Percentiles rank a stretch among this genome's conserved stretches.
These are phyloP conservation scores for Stictocephala bisonia DNA, from an alignment of 2,888 invertebrate genomes.

Conservation along the genomic window DNA sequence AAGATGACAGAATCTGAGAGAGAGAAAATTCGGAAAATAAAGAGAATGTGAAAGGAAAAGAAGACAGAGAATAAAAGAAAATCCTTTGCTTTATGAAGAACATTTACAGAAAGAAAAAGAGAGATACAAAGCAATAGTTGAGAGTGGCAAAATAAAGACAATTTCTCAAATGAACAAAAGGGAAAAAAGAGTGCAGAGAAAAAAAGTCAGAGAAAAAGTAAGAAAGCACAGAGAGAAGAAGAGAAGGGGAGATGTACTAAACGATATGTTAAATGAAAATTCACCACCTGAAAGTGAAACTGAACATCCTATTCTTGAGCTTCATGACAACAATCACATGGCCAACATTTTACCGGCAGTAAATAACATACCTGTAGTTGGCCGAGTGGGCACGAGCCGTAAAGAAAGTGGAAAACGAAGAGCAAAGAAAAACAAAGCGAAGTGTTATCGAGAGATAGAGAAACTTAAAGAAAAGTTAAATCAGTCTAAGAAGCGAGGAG, in stretches of 20 bases:
- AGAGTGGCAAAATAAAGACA: constrained; percentile 35
- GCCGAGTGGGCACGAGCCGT: constrained; percentile 30
- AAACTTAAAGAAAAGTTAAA: constrained; percentile 41
- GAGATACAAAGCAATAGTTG: constrained; percentile 32
- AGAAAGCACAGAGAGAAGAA: constrained; percentile 31
- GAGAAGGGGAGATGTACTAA: constrained; percentile 7
- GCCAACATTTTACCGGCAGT: constrained; percentile 1
- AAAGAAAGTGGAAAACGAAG: constrained; percentile 25
- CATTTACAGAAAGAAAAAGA: constrained; percentile 32
- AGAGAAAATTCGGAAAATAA: constrained; percentile 30
- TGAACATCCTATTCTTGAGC: not conserved
- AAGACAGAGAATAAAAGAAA: constrained; percentile 32
- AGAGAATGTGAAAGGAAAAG: constrained; percentile 40
- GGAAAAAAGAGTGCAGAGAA: constrained; percentile 40
- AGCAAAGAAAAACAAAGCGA: constrained; percentile 35
- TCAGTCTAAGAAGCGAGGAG: constrained; percentile 38
- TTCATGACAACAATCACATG: constrained; percentile 10
- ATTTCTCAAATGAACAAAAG: constrained; percentile 37
- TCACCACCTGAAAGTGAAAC: constrained; percentile 27
- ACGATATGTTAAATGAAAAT: constrained; percentile 20
- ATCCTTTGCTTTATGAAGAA: constrained; percentile 32
- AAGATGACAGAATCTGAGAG: constrained; percentile 20
- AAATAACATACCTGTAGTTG: constrained; percentile 15
- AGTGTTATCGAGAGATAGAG: constrained; percentile 34
- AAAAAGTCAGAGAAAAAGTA: constrained; percentile 34